Evolutionary conservation across 2,888 invertebrate genomes (phyloP), one percentile per base, ranked within the genome.

Genomic region (Hydroisotoma schaefferi): DNA sequence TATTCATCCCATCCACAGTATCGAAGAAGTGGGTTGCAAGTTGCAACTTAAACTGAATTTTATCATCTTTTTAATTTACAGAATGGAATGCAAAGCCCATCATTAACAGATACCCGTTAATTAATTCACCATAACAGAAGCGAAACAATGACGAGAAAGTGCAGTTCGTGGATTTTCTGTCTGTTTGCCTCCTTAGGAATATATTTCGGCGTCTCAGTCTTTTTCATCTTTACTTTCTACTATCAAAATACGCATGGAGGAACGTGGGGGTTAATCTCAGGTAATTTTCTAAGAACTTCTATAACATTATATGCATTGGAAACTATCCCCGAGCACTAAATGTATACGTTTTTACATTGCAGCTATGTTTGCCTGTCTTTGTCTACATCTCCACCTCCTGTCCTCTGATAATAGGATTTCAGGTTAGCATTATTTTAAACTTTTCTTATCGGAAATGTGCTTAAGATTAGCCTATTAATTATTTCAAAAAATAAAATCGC

Each of bases 171-270:
- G 68, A 33, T 67, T 23, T 62, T 67, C 33, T 59, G 58, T 18
- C 27, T 67, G 15, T 59, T 57, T 26, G 54, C 70, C 1, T 56
- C 63, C 2, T 54, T 72, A 4, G 72, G 72, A 12, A 59, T 72
- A 20, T 72, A 69, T 58, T 70, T 69, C 55, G 72, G 72, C 23
- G 54, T 72, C 2, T 65, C 68, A 1, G 61, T 72, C 1, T 72
- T 72, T 44, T 65, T 70, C 51, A 40, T 72, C 10, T 72, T 72
- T 43, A 70, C 72, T 26, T 72, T 72, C 51, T 66, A 66, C 61
- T 72, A 69, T 29, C 58, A 67, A n/a, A 72, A 72, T 61, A 61
- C 56, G 43, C 65, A 67, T 61, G 69, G 67, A 22, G 72, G 72
- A 44, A 55, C 56, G 3, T 72, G 69, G 67, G 72, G 70, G 38